A percentile compares a stretch with the other conserved stretches of the same genome.
phyloP scores from a whole-genome alignment of 2,888 invertebrate species.

The Elegia similella region DNA sequence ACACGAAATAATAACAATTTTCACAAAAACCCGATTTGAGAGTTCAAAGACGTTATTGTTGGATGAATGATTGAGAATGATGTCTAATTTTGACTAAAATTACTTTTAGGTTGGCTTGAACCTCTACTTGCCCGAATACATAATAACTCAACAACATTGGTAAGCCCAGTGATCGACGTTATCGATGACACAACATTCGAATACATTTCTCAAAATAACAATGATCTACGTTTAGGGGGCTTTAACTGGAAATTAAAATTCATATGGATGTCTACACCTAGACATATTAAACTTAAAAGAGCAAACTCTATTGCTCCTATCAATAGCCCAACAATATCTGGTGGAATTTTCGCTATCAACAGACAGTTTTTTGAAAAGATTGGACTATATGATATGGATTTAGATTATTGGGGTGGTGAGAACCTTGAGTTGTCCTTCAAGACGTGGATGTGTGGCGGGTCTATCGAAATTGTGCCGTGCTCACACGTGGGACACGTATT shows the following conservation, averaged over 20 bases:
- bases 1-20: too few species aligned
- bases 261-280: constrained; percentile 97
- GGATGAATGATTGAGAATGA: too few species aligned
- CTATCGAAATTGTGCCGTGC: constrained; percentile 97
- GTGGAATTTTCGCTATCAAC: constrained; percentile 97
- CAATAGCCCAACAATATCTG: constrained; percentile 97
- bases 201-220: constrained; percentile 88
- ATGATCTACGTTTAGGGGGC: constrained; percentile 91
- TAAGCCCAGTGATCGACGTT: constrained; percentile 95
- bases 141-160: constrained; percentile 88
- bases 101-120: constrained; percentile 90
- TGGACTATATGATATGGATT: constrained; percentile 97
- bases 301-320: constrained; percentile 91
- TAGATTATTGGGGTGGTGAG: constrained; percentile 99
- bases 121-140: constrained; percentile 92
- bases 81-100: too few species aligned
- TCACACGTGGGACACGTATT: constrained; percentile 99
- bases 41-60: too few species aligned
- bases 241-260: constrained; percentile 96
- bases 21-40: too few species aligned
- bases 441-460: constrained; percentile 99
- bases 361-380: constrained; percentile 92
- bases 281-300: constrained; percentile 87
- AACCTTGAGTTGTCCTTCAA: constrained; percentile 98
- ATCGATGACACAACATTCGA: constrained; percentile 94